A percentile compares a stretch with the other conserved stretches of the same genome.
Conservation (phyloP, 23 tunicate genomes). For the Ascidia mentula region DNA sequence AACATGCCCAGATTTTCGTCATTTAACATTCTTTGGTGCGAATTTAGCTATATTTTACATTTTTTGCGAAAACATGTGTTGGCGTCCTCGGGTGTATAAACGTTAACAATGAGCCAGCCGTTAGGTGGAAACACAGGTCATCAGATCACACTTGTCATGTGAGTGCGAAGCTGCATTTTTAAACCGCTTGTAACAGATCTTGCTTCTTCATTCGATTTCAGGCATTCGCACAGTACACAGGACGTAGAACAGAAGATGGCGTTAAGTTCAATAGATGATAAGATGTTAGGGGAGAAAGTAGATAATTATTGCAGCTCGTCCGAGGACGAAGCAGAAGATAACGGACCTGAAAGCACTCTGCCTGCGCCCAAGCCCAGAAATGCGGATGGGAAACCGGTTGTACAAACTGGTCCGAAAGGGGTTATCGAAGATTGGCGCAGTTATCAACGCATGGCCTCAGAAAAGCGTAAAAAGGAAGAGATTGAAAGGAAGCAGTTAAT, state of each 20-base stretch:
- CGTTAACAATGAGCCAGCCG: neutral
- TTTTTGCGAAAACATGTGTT: too few species aligned
- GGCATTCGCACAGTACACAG: too few species aligned
- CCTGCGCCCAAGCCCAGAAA: neutral
- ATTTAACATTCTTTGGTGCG: too few species aligned
- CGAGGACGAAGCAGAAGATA: constrained; percentile 62
- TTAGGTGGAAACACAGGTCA: neutral
- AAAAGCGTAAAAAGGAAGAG: constrained; percentile 56
- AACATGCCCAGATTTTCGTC: too few species aligned
- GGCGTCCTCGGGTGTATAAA: neutral
- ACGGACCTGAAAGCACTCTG: neutral
- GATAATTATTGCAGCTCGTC: constrained; percentile 87
- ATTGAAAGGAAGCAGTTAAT: constrained; percentile 46
- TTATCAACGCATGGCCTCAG: constrained; percentile 51
- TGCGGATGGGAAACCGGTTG: constrained; percentile 21
- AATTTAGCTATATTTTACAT: too few species aligned
- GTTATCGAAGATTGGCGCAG: constrained; percentile 90
- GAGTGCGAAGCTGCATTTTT: neutral
- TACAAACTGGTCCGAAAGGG: constrained; percentile 90
- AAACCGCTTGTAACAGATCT: neutral
- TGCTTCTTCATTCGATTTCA: too few species aligned
- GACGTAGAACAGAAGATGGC: too few species aligned
- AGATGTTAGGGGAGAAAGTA: constrained; percentile 84
- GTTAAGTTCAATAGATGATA: constrained; percentile 67
- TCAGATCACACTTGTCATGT: neutral